Evolutionary conservation across 2,113 vertebrate genomes (phyloP), one percentile per base, ranked within the genome.

Genomic region (Apeltes quadracus): DNA sequence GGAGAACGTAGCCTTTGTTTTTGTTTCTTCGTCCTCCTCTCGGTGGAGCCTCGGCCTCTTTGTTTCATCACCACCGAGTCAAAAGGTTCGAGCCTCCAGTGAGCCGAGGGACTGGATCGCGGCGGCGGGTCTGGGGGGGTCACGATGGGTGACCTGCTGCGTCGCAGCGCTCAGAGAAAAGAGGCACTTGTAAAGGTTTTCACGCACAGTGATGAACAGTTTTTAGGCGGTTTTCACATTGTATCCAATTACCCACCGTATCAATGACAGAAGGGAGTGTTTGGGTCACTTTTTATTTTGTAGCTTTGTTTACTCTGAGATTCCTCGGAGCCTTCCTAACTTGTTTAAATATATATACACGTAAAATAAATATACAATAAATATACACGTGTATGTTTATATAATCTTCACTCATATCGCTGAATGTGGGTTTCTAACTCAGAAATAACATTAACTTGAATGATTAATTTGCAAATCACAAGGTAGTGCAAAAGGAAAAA

Each of bases 1-100:
- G 69, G 71, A 79, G 81, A 86, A 78, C 76, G 66, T 48, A 61
- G 70, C 70, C 75, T 83, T 85, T 89, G 79, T 86, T 83, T 80
- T 69, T 14, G 43, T 50, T 68, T 79, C 58, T 65, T 57, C 36
- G 7, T 38, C 48, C 53, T 56, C 34, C 11, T 75, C 50, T 58
- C 63, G 39, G 36, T 39, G 14, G 18, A 20, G 15, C 59, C 22
- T 83, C 54, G 68, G 76, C 61, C n/a, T 57, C 57, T 76, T 18
- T 23, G 51, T 81, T 71, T 82, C 69, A 64, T 84, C 85, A 43
- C 61, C 36, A 10, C 13, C 59, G 39, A 61, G 59, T 84, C 13
- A 65, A 68, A 84, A n/a, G 83, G 81, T 87, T 84, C 66, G 67
- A 78, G 67, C 12, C 3, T 3, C 34, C 58, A 74, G 69, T 61